Conservation (phyloP, 2,113 vertebrate genomes). For the Australoheros scitulus region DNA sequence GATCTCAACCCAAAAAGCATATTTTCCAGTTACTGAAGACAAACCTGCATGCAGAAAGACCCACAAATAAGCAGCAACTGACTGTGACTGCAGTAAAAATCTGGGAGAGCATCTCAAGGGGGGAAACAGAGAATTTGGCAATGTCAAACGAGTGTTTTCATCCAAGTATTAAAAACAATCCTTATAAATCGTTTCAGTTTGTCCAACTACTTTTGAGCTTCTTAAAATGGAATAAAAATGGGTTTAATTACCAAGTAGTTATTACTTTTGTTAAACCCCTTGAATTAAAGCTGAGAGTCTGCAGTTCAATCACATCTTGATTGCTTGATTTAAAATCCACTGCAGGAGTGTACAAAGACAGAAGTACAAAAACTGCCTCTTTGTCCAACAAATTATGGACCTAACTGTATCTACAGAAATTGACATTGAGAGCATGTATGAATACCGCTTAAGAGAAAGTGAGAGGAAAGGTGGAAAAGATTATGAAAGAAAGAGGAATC, state of each 20-base stretch:
- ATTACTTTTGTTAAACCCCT: not conserved
- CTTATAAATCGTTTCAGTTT: not conserved
- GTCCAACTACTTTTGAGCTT: not conserved
- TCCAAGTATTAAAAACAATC: not conserved
- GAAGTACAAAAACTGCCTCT: not conserved
- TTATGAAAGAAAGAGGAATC: too few species aligned
- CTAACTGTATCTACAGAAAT: not conserved
- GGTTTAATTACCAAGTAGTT: fast-evolving
- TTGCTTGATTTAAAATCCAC: not conserved
- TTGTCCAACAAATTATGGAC: not conserved
- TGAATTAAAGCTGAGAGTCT: not conserved
- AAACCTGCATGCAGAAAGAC: not conserved
- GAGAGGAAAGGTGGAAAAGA: too few species aligned
- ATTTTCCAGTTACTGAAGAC: not conserved
- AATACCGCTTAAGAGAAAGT: too few species aligned
- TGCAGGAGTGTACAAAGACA: not conserved
- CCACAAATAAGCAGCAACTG: not conserved
- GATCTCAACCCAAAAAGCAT: not conserved
- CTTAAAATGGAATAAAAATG: not conserved
- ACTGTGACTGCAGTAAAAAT: not conserved
- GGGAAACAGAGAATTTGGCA: not conserved
- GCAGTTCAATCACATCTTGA: not conserved
- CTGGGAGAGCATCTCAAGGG: not conserved
- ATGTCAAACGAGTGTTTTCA: too few species aligned
- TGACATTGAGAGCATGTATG: too few species aligned